Evolutionary conservation across 2,888 invertebrate species (phyloP).

Genomic region (Brassicogethes aeneus): DNA sequence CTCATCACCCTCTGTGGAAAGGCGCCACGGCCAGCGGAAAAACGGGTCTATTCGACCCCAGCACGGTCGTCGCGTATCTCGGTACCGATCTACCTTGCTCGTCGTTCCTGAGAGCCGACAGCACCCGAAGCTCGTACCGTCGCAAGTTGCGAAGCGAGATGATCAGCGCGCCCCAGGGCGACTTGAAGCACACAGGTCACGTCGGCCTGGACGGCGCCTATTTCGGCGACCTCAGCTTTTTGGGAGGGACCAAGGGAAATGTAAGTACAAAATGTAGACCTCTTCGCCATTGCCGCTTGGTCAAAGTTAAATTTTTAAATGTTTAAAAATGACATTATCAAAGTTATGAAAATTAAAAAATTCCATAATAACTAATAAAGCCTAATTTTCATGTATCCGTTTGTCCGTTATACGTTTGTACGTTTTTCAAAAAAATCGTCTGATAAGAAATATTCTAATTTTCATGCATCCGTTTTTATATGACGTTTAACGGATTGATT

Average conservation of each 20-base stretch:
- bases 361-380: too few relatives aligned
- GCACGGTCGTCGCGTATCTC: conserved; percentile 78
- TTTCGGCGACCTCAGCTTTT: conserved; percentile 85
- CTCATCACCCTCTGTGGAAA: conserved; percentile 72
- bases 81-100: conserved; percentile 62
- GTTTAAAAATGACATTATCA: conserved; percentile 5
- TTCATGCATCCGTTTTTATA: too few relatives aligned
- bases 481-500: too few relatives aligned
- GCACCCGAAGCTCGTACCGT: conserved; percentile 51
- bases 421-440: too few relatives aligned
- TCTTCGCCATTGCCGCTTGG: too few relatives aligned
- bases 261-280: conserved; percentile 25
- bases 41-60: conserved; percentile 88
- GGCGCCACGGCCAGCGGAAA: conserved; percentile 84
- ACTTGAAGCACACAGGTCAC: conserved; percentile 90
- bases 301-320: too few relatives aligned
- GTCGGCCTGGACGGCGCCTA: conserved; percentile 95
- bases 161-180: conserved; percentile 96
- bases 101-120: conserved; percentile 46
- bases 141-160: conserved; percentile 76
- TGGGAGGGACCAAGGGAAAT: conserved; percentile 49
- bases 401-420: too few relatives aligned
- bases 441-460: too few relatives aligned
- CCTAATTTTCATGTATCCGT: too few relatives aligned
- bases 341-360: too few relatives aligned